Percentiles rank a stretch among this genome's conserved stretches.
Evolutionary conservation across 2,888 invertebrate species (phyloP).

Genomic region (Darwinula stevensoni): DNA sequence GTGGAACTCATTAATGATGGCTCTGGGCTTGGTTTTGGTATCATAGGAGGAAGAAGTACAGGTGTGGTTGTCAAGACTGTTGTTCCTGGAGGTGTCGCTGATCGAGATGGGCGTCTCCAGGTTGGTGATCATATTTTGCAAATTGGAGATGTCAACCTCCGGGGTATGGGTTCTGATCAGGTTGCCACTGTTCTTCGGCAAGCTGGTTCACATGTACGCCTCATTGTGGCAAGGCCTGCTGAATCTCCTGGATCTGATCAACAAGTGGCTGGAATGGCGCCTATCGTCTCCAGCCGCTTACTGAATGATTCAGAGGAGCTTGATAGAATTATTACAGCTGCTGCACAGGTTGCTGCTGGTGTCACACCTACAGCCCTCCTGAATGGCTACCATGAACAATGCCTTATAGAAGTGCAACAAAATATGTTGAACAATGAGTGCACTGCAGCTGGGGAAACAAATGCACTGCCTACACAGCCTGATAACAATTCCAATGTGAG

Average conservation of each 20-base stretch:
- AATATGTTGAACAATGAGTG: too few species aligned
- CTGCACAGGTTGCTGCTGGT: not conserved
- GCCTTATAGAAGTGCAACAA: too few species aligned
- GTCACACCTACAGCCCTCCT: too few species aligned
- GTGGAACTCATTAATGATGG: constrained; percentile 94
- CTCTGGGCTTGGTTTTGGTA: constrained; percentile 90
- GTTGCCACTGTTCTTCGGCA: constrained; percentile 83
- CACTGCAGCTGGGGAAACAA: too few species aligned
- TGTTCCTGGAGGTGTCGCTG: constrained; percentile 85
- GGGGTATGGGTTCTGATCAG: constrained; percentile 88
- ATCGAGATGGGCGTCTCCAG: constrained; percentile 72
- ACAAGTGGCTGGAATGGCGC: too few species aligned
- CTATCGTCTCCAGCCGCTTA: constrained; percentile 62
- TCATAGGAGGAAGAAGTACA: constrained; percentile 48
- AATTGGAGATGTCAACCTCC: constrained; percentile 71
- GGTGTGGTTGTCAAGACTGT: constrained; percentile 99
- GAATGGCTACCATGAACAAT: too few species aligned
- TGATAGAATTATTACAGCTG: not conserved
- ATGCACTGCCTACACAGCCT: too few species aligned
- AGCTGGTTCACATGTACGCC: constrained; percentile 73
- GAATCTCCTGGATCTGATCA: constrained; percentile 37
- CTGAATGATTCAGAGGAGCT: constrained; percentile 61
- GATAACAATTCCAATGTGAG: too few species aligned
- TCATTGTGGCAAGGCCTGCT: constrained; percentile 73
- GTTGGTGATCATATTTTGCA: constrained; percentile 95